phyloP scores from a whole-genome alignment of 2,888 invertebrate genomes.

The Athrips mouffetella region DNA sequence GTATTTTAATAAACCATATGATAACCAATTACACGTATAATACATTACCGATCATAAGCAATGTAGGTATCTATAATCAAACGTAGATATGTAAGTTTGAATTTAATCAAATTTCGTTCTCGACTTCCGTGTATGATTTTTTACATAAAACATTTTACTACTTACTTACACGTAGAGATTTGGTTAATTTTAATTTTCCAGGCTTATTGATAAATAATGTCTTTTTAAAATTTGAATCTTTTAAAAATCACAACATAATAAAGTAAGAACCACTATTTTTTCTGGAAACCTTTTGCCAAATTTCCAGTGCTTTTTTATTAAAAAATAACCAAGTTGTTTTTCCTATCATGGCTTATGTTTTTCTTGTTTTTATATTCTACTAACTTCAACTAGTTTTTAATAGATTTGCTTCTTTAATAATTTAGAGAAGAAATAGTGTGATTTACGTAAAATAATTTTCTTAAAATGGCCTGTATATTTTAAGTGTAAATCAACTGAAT shows the following conservation, averaged over 20 bases:
- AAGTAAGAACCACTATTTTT: no score
- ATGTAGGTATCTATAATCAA: constrained; percentile 33
- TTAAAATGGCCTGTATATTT: constrained; percentile 65
- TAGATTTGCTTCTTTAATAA: neutral
- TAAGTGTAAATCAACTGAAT: constrained; percentile 22
- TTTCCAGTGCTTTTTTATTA: no score
- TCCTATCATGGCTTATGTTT: no score
- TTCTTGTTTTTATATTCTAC: neutral
- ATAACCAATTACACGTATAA: constrained; percentile 64
- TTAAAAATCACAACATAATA: no score
- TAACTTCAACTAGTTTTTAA: neutral
- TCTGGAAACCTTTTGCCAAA: no score
- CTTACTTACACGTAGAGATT: no score
- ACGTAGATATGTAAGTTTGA: constrained; percentile 1
- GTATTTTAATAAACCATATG: constrained; percentile 4
- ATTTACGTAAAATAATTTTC: constrained; percentile 46
- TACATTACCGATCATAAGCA: constrained; percentile 28
- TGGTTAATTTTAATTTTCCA: no score
- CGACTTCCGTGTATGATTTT: neutral
- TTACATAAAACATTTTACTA: no score
- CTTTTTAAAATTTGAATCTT: no score
- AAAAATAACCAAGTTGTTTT: no score
- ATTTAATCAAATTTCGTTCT: neutral
- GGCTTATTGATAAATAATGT: no score
- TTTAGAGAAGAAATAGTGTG: constrained; percentile 33